Percentiles rank a stretch among this genome's conserved stretches.
phyloP scores from a whole-genome alignment of 1,140 invertebrate species.

The Drosophila ambigua region DNA sequence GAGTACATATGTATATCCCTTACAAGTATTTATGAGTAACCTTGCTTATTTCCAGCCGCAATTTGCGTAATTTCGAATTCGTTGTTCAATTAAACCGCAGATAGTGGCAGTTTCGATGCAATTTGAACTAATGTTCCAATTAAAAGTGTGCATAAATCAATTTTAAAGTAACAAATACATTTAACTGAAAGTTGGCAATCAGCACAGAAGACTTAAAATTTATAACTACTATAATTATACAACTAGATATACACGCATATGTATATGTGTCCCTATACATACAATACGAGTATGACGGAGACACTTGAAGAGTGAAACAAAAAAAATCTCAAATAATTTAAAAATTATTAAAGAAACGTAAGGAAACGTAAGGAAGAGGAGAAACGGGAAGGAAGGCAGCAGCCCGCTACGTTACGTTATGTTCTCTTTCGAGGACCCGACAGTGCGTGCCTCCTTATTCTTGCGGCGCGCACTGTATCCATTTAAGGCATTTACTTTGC shows the following conservation, averaged over 20 bases:
- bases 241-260: constrained; percentile 18
- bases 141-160: constrained; percentile 41
- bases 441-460: constrained; percentile 1
- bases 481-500: constrained; percentile 51
- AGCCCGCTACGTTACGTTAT: constrained; percentile 28
- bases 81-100: constrained; percentile 43
- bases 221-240: constrained; percentile 53
- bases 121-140: constrained; percentile 10
- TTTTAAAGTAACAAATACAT: constrained; percentile 37
- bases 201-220: constrained; percentile 79
- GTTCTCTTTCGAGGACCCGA: background rate
- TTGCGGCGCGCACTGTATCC: constrained; percentile 8
- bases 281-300: constrained; percentile 22
- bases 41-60: no score
- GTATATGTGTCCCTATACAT: constrained; percentile 5
- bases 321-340: constrained; percentile 58
- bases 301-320: constrained; percentile 32
- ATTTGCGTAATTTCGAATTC: constrained; percentile 43
- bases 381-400: constrained; percentile 1
- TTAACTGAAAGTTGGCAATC: constrained; percentile 76
- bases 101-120: constrained; percentile 16
- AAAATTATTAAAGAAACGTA: constrained; percentile 48
- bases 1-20: constrained; percentile 14
- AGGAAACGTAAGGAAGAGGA: constrained; percentile 2
- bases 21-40: background rate